Percentiles rank a stretch among this genome's conserved stretches.
Conservation (phyloP, 2,888 invertebrate genomes). For the Phlogophora meticulosa region DNA sequence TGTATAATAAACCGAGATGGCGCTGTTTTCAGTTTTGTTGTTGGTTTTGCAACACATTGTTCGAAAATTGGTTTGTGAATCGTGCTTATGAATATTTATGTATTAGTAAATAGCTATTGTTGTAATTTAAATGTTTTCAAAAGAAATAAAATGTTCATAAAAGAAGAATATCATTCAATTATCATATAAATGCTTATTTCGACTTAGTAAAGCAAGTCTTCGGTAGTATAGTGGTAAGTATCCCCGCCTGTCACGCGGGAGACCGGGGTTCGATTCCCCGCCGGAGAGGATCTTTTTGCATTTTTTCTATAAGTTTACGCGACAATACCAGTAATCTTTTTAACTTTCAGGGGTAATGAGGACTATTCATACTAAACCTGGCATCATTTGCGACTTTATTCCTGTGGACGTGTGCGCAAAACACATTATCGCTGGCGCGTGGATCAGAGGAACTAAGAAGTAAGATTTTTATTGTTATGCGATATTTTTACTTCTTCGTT, state of each 20-base stretch:
- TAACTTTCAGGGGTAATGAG: constrained; percentile 92
- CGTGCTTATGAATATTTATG: neutral
- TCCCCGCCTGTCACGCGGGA: constrained; percentile 91
- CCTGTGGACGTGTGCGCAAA: constrained; percentile 96
- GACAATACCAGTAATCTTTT: neutral
- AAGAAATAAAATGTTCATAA: rapidly evolving
- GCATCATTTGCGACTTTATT: constrained; percentile 93
- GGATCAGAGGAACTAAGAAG: constrained; percentile 92
- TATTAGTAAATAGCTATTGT: neutral
- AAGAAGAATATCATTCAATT: rapidly evolving
- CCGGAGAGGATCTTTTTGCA: constrained; percentile 78
- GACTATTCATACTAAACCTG: constrained; percentile 91
- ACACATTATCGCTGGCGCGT: constrained; percentile 93
- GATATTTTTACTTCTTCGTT: no score
- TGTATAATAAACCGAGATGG: constrained; percentile 22
- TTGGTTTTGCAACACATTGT: neutral
- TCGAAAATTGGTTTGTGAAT: no score
- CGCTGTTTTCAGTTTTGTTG: constrained; percentile 21
- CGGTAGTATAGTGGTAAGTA: constrained; percentile 67
- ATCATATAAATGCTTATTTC: rapidly evolving
- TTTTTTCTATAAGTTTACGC: neutral
- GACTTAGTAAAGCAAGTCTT: rapidly evolving
- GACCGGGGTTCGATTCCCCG: constrained; percentile 92
- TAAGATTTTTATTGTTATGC: no score
- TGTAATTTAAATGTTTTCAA: neutral